A percentile compares a stretch with the other conserved stretches of the same genome.
These are phyloP conservation scores for Chiropotes sagulatus DNA, from an alignment of 2,797 vertebrate species.

Conservation along the genomic window DNA sequence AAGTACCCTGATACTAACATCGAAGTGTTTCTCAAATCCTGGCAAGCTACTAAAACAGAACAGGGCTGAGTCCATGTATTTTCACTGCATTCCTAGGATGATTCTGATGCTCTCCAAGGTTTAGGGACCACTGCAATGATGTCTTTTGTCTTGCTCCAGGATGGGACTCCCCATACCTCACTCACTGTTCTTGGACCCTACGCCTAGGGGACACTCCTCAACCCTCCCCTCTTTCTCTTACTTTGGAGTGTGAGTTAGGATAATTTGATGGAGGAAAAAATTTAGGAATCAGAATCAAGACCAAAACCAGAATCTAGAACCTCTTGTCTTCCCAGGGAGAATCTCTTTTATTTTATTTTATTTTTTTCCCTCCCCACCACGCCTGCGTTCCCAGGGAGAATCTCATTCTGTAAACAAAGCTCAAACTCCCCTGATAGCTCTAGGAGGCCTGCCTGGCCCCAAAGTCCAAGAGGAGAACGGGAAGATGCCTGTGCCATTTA, in stretches of 20 bases:
- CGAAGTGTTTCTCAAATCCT: background rate
- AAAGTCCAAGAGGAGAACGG: background rate
- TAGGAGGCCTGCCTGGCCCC: background rate
- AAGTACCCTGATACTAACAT: background rate
- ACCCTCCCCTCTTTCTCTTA: background rate
- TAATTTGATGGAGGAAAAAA: background rate
- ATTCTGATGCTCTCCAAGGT: background rate
- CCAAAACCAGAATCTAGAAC: background rate
- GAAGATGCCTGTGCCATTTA: background rate
- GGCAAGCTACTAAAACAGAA: background rate
- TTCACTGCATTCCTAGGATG: background rate
- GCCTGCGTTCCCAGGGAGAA: background rate
- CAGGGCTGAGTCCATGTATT: background rate
- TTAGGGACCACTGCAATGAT: background rate
- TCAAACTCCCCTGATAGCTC: background rate
- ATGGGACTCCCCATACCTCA: background rate
- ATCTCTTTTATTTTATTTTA: background rate
- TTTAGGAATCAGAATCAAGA: constrained; percentile 38
- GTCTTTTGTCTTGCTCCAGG: background rate
- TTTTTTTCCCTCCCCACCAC: no score
- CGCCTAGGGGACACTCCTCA: background rate
- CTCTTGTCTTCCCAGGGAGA: background rate
- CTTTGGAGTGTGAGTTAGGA: background rate
- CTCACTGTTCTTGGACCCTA: background rate
- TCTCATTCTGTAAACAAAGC: constrained; percentile 21